Evolutionary conservation across 1,140 invertebrate genomes (phyloP), one percentile per base, ranked within the genome.

Genomic region (Lepidurus apus): DNA sequence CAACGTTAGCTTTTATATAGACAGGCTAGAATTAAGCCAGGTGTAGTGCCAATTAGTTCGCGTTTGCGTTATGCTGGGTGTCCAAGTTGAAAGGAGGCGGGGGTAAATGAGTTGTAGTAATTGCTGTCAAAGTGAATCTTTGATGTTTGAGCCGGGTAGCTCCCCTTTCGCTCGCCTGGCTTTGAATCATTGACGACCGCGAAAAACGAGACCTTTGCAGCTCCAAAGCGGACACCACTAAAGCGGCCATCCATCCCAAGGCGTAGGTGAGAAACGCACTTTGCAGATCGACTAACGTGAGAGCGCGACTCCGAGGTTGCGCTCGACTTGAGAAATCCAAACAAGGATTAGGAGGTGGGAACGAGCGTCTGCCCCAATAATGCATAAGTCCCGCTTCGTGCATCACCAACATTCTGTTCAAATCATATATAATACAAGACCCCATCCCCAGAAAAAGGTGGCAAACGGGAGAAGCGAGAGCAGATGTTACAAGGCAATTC

Each of bases 261-360:
- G 53, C 53, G 53, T 11, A 65, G 21, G 53, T 65, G 53, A 65
- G 53, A 65, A 65, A 65, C 17, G 53, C 53, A 7, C 53, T 65
- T 65, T 65, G 53, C n/a, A 65, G 53, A 7, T 65, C 53, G 53
- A 65, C 21, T 9, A 65, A 65, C 21, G 53, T 65, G 53, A 65
- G 53, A 65, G 53, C 53, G 7, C 53, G 53, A 65, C 53, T 65
- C 53, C 53, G 53, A 17, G 53, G 53, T 13, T 65, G 13, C 4
- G 21, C 53, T 65, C 53, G 53, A 65, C n/a, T 65, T 7, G 53
- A 65, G 53, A 65, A 65, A 17, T 65, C 53, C 53, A 65, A 65
- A 65, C 53, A 65, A 21, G 53, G 53, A 65, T 65, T 65, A n/a
- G 53, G 53, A 65, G 53, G 53, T 65, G 53, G 53, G 53, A 65